Evolutionary conservation across 2,888 invertebrate genomes (phyloP).

Genomic region (Conistra vaccinii): DNA sequence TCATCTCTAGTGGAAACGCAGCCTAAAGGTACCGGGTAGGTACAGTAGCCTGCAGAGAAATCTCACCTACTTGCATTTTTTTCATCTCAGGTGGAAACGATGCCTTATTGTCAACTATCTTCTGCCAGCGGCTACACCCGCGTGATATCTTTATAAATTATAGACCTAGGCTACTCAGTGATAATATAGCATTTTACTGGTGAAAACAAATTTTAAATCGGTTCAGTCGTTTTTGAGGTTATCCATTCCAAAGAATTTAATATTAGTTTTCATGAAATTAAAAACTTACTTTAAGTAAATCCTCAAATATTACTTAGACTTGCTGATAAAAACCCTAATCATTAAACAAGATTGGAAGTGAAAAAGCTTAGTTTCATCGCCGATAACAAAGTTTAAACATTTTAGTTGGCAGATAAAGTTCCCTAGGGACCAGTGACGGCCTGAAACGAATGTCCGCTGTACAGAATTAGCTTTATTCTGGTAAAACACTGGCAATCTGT

Average conservation of each 20-base stretch:
- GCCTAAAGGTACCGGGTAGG: too few species aligned
- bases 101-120: background rate
- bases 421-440: conserved; percentile 29
- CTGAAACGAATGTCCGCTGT: conserved; percentile 40
- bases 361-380: conserved; percentile 11
- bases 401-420: conserved; percentile 33
- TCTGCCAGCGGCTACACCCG: too few species aligned
- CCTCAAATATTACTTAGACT: background rate
- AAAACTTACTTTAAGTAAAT: background rate
- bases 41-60: too few species aligned
- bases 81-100: too few species aligned
- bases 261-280: background rate
- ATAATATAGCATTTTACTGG: too few species aligned
- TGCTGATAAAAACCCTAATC: background rate
- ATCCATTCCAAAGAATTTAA: too few species aligned
- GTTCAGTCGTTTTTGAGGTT: too few species aligned
- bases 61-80: too few species aligned
- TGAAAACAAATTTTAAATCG: too few species aligned
- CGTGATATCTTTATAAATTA: too few species aligned
- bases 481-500: conserved; percentile 47
- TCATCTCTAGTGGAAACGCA: too few species aligned
- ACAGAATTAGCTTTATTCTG: conserved; percentile 43
- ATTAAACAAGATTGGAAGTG: conserved; percentile 1
- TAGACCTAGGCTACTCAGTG: too few species aligned
- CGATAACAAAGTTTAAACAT: conserved; percentile 28